Conservation (phyloP, 2,797 vertebrate genomes). For the Hypotaenidia philippensis region DNA sequence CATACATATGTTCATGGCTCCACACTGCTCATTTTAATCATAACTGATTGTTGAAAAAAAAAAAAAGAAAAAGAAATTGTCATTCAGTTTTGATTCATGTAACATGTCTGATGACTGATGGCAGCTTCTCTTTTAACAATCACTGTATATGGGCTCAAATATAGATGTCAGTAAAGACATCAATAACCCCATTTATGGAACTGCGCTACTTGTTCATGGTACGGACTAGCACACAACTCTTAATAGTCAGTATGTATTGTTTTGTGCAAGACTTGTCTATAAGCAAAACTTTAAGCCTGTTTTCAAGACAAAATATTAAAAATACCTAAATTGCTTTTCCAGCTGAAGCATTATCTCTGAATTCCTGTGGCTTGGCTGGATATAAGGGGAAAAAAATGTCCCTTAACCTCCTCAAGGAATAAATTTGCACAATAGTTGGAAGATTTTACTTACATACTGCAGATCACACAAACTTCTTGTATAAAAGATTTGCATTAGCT, state of each 20-base stretch:
- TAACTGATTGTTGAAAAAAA: neutral
- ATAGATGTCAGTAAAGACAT: neutral
- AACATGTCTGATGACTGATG: neutral
- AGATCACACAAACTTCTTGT: neutral
- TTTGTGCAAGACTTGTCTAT: neutral
- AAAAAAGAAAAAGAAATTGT: neutral
- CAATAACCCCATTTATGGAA: conserved; percentile 6
- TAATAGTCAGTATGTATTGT: neutral
- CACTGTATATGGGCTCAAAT: neutral
- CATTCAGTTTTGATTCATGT: neutral
- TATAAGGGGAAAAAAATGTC: conserved; percentile 8
- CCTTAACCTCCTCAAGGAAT: conserved; percentile 26
- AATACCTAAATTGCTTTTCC: conserved; percentile 14
- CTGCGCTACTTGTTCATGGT: conserved; percentile 1
- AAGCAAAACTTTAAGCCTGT: neutral
- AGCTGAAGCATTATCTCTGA: conserved; percentile 25
- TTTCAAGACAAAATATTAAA: conserved; percentile 31
- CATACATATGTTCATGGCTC: neutral
- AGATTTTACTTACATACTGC: neutral
- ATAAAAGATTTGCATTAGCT: neutral
- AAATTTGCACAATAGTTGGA: neutral
- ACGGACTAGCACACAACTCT: neutral
- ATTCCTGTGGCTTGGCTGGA: conserved; percentile 40
- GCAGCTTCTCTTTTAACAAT: neutral
- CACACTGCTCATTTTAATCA: neutral